Base-by-base conservation (phyloP, 1,140 invertebrate species). In the Heliconius melpomene region DNA sequence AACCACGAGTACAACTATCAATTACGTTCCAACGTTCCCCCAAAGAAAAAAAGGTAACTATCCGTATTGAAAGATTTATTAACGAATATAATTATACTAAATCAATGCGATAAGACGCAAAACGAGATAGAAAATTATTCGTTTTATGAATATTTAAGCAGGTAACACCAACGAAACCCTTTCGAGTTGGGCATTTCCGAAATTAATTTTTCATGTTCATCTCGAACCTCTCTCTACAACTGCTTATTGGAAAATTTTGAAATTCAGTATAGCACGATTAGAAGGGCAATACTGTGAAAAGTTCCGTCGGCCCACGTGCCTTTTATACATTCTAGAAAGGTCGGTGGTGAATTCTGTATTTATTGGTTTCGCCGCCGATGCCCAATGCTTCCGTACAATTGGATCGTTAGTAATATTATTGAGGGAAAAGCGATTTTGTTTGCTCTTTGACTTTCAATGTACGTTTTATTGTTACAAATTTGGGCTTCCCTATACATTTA, bases 1-100 rank as follows among this genome's bases (percentile, higher is more conserved):
- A 13, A 96, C 96, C 6, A 96, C 95, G 7, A 95, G 96, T 52
- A 96, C 96, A 36, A 96, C 96, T 3, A 95, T 87, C 36, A 93
- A 94, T 84, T 91, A 93, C 80, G 88, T 93, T 26, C 83, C 93
- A 38, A 95, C 95, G 18, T 93, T 94, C 84, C 93, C 91, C 66
- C 87, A 90, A 78, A 93, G 85, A 83, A 94, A 92, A 87, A 94
- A 92, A 94, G 92, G 93, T 94, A 89, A 83, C 72, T 79, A 79
- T 79, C 57, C 70, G 60, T 71, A 57, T 74, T 71, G 46, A 73
- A 26, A 66, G 60, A 20, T 29, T 54, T 79, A 75, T 57, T 40
- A 74, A 57, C 26, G 26, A 60, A 73, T 46, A 32, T 76, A 75
- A 80, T 80, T 74, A 36, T 70, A 66, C 36, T 26, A 80, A 66